phyloP scores from a whole-genome alignment of 2,113 vertebrate species.

The Notarius quadriscutis region DNA sequence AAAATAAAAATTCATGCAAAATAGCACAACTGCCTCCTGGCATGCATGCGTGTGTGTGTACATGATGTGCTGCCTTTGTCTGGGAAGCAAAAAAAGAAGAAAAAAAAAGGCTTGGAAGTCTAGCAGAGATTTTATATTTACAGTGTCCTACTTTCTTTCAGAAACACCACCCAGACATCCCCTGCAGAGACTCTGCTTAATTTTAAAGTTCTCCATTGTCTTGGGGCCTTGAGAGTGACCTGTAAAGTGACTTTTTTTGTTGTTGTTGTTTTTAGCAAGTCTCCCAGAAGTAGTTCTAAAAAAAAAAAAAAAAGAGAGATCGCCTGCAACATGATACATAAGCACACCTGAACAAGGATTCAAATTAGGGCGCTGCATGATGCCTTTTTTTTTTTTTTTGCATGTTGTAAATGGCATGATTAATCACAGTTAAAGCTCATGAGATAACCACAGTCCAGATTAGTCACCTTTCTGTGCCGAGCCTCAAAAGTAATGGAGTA shows the following conservation, averaged over 20 bases:
- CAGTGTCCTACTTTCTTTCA: conserved; percentile 43
- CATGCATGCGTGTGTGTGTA: not conserved
- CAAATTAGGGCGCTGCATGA: not conserved
- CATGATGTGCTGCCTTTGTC: not conserved
- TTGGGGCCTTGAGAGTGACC: not conserved
- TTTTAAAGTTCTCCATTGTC: conserved; percentile 27
- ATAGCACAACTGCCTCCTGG: not conserved
- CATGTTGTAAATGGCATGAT: conserved; percentile 9
- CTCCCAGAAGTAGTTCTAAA: not conserved
- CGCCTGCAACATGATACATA: not conserved
- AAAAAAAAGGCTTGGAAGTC: not conserved
- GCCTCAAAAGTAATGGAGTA: conserved; percentile 2
- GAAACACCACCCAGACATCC: conserved; percentile 31
- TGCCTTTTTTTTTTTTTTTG: not conserved
- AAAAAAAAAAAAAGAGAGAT: not conserved
- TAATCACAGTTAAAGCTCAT: conserved; percentile 15
- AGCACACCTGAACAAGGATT: not conserved
- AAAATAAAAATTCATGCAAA: not conserved
- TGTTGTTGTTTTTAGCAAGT: not conserved
- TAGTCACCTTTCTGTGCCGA: conserved; percentile 18
- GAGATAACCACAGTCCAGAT: conserved; percentile 9
- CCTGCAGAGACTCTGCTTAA: conserved; percentile 7
- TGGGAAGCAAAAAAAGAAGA: not conserved
- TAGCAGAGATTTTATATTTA: conserved; percentile 40
- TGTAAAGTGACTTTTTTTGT: not conserved